These are phyloP conservation scores for Coluber constrictor DNA, from an alignment of 2,797 vertebrate genomes.

Conservation along the genomic window DNA sequence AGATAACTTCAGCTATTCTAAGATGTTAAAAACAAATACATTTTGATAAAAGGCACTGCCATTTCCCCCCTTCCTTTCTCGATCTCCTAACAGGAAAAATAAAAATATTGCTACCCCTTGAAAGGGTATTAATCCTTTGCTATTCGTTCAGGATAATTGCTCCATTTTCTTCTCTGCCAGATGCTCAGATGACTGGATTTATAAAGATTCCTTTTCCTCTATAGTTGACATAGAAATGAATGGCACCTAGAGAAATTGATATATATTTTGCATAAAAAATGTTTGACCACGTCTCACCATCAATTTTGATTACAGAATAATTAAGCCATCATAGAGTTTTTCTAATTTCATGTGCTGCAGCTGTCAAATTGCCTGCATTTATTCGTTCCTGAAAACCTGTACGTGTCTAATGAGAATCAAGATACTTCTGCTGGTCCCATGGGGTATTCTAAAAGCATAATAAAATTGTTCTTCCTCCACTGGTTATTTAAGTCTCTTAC, in stretches of 20 bases:
- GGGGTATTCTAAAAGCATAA: not conserved
- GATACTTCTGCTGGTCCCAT: not conserved
- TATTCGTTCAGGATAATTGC: conserved; percentile 24
- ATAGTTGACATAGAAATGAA: conserved; percentile 28
- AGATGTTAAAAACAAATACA: not conserved
- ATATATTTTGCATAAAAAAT: not conserved
- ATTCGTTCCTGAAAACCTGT: not conserved
- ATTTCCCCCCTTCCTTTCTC: not conserved
- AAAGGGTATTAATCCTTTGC: not conserved
- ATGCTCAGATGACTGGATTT: conserved; percentile 30
- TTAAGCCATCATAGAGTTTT: conserved; percentile 10
- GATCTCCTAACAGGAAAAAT: not conserved
- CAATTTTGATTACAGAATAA: conserved; percentile 12
- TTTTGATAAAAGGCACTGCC: not conserved
- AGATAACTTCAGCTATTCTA: not conserved
- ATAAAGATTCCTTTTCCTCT: conserved; percentile 11
- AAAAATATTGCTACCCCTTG: not conserved
- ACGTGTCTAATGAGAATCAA: not conserved
- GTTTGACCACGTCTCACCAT: not conserved
- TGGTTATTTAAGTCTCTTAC: not conserved
- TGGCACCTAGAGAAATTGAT: not conserved
- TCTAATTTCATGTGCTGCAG: not conserved
- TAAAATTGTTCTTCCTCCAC: conserved; percentile 9
- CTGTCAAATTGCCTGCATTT: not conserved
- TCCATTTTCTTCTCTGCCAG: conserved; percentile 11